A percentile compares a stretch with the other conserved stretches of the same genome.
phyloP scores from a whole-genome alignment of 1,140 invertebrate genomes.

The Planococcus citri region DNA sequence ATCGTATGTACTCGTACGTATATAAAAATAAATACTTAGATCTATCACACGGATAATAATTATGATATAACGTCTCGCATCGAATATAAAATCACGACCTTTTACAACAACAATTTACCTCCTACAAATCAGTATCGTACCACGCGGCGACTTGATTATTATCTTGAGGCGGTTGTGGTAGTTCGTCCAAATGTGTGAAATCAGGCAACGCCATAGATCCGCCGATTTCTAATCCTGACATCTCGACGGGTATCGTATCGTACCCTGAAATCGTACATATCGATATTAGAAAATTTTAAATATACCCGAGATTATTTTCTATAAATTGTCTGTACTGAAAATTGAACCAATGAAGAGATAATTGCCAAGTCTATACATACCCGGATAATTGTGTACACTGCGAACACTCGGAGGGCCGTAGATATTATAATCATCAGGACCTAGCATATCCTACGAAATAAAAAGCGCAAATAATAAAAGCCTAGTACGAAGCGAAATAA shows the following conservation, averaged over 20 bases:
- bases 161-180: slow-evolving; percentile 69
- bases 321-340: background rate
- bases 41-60: no score
- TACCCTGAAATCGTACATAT: slow-evolving; percentile 75
- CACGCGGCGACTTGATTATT: slow-evolving; percentile 83
- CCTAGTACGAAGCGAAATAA: background rate
- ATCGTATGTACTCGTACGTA: no score
- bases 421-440: slow-evolving; percentile 7
- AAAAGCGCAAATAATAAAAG: slow-evolving; percentile 17
- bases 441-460: slow-evolving; percentile 15
- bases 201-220: slow-evolving; percentile 46
- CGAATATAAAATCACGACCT: background rate
- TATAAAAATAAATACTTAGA: no score
- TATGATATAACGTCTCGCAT: background rate
- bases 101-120: no score
- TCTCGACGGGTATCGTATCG: slow-evolving; percentile 93
- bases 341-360: no score
- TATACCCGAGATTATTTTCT: no score
- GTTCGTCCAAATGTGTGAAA: slow-evolving; percentile 68
- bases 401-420: background rate
- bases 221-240: slow-evolving; percentile 84
- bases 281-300: no score
- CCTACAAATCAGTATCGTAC: slow-evolving; percentile 95
- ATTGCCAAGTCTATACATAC: no score
- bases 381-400: background rate